Conservation (phyloP, 2,888 invertebrate genomes). For the Vannuccia rotundouncinata region DNA sequence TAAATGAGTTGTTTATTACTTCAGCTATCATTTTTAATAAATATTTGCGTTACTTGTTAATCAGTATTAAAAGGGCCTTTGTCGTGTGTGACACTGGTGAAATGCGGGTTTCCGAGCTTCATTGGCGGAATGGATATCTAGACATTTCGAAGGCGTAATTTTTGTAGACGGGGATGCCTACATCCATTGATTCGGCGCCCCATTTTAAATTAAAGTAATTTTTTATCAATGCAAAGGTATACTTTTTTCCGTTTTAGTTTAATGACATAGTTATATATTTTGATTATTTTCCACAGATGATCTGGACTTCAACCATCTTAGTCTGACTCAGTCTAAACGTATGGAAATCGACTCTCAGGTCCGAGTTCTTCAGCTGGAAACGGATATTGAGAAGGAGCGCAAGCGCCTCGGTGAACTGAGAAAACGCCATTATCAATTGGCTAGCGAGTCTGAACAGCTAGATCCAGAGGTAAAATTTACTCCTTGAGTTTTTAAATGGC, state of each 20-base stretch:
- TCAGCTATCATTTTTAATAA: neutral
- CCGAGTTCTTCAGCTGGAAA: constrained; percentile 81
- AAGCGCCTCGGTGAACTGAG: constrained; percentile 75
- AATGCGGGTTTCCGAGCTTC: neutral
- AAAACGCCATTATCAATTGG: constrained; percentile 82
- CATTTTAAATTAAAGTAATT: neutral
- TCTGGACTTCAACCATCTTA: constrained; percentile 76
- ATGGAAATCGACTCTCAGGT: constrained; percentile 92
- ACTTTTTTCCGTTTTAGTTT: too few relatives aligned
- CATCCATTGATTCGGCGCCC: constrained; percentile 10
- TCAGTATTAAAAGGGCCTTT: constrained; percentile 15
- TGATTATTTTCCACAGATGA: too few relatives aligned
- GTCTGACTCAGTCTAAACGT: constrained; percentile 85
- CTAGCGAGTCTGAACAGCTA: constrained; percentile 53
- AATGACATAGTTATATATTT: too few relatives aligned
- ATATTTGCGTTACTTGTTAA: neutral
- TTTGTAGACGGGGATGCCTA: constrained; percentile 2
- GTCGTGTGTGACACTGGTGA: constrained; percentile 2
- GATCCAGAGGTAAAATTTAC: constrained; percentile 44
- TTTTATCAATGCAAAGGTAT: too few relatives aligned
- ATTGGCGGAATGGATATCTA: constrained; percentile 19
- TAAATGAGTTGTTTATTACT: neutral
- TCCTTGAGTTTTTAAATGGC: too few relatives aligned
- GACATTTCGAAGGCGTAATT: constrained; percentile 21
- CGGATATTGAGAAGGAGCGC: constrained; percentile 78